Conservation (phyloP, 2,797 vertebrate genomes). For the Alosa sapidissima region DNA sequence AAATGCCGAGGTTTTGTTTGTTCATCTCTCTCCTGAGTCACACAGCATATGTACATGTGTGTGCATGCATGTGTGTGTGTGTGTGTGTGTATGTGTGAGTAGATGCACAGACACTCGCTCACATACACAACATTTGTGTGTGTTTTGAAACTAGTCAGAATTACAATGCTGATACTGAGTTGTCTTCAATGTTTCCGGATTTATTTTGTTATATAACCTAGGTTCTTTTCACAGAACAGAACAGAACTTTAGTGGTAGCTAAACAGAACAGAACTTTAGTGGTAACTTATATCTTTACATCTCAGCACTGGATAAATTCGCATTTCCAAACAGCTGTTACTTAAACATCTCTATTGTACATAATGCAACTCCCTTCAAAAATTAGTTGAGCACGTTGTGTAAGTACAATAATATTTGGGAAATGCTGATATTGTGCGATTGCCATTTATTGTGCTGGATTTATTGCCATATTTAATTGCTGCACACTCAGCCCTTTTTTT, state of each 20-base stretch:
- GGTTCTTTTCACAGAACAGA: neutral
- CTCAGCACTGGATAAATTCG: neutral
- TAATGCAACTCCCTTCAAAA: neutral
- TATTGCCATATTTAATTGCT: conserved; percentile 69
- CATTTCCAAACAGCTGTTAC: neutral
- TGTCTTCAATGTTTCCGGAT: neutral
- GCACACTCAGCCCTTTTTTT: conserved; percentile 70
- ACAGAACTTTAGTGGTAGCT: neutral
- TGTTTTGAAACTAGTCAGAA: neutral
- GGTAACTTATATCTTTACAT: neutral
- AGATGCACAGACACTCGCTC: neutral
- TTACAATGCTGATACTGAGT: neutral
- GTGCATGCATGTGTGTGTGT: conserved; percentile 41
- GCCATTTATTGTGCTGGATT: conserved; percentile 69
- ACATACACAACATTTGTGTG: neutral
- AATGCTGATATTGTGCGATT: conserved; percentile 69
- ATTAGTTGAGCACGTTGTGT: conserved; percentile 56
- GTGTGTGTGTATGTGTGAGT: conserved; percentile 58
- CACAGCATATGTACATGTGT: conserved; percentile 44
- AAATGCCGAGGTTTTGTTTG: conserved; percentile 56
- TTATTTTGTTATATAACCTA: neutral
- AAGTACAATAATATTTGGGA: conserved; percentile 56
- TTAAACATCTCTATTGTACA: neutral
- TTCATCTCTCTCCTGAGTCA: conserved; percentile 37
- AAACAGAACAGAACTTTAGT: neutral